Base-by-base conservation (phyloP, 2,888 invertebrate genomes). In the Drepanosiphum platanoidis region DNA sequence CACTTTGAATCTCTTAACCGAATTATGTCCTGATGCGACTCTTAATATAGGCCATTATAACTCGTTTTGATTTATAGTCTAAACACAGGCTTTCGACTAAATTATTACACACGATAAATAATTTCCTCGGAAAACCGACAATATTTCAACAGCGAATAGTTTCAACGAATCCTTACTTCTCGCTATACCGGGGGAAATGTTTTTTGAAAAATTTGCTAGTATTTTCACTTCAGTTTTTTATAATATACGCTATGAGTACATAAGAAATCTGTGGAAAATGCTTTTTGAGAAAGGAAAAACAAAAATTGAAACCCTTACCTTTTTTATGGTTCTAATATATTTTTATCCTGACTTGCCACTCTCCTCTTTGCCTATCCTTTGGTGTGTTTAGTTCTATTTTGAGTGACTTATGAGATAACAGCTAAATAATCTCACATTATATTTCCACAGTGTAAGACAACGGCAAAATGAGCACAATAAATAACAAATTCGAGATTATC, bases 401-500 rank as follows among this genome's bases (percentile, higher is more conserved):
- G 11, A 32, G 32, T n/a, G 74, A 75, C 34, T 75, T 77, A 77
- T 36, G 30, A 61, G 75, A 77, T 61, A 61, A 39, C 30, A 22
- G 61, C 18, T n/a, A 2, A 15, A 61, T 39, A 61, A 39, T 77
- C 4, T 5, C 34, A 9, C 36, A 58, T 61, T 36, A 5, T 4
- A 1, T 8, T 1, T n/a, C n/a, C 4, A 5, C 8, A 32, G 15
- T n/a, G n/a, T n/a, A n/a, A n/a, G 52, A 58, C 8, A n/a, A n/a
- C n/a, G n/a, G n/a, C n/a, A n/a, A n/a, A n/a, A n/a, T n/a, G n/a
- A n/a, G n/a, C n/a, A 5, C 7, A 0, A 75, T 34, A 75, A 52
- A 34, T 15, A 15, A 5, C 22, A 34, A 52, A 74, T 74, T 42
- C 27, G 46, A 71, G 39, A 75, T n/a, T 75, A 46, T 34, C 34